These are phyloP conservation scores for Megalops atlanticus DNA, from an alignment of 2,113 vertebrate species.

Conservation along the genomic window DNA sequence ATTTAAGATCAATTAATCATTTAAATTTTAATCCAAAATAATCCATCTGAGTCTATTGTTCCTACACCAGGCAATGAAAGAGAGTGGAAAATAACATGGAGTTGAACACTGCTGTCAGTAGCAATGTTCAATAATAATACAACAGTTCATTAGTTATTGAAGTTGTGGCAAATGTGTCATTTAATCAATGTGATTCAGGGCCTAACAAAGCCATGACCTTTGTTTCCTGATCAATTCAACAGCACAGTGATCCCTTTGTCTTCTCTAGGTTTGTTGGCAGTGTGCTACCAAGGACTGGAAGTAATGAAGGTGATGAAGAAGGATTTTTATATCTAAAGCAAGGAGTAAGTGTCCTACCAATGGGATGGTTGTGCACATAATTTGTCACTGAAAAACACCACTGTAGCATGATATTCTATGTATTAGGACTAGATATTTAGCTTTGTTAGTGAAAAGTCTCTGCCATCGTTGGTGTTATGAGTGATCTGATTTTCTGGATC, in stretches of 20 bases:
- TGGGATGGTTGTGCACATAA: too few species aligned
- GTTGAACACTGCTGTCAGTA: not conserved
- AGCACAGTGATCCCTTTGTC: not conserved
- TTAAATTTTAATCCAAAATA: conserved; percentile 3
- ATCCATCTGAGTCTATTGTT: conserved; percentile 1
- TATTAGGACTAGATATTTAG: too few species aligned
- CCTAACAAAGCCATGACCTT: not conserved
- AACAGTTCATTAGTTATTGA: not conserved
- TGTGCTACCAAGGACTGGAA: not conserved
- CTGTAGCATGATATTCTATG: too few species aligned
- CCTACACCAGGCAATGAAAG: not conserved
- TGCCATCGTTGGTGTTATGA: too few species aligned
- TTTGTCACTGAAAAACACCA: too few species aligned
- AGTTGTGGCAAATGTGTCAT: not conserved
- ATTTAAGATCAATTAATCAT: conserved; percentile 30
- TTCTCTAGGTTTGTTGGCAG: not conserved
- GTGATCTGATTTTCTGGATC: too few species aligned
- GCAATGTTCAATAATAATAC: not conserved
- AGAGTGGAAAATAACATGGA: not conserved
- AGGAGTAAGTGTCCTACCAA: too few species aligned
- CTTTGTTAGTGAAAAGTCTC: too few species aligned
- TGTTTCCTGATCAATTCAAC: not conserved
- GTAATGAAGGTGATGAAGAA: not conserved
- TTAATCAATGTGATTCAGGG: not conserved
- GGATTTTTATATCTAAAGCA: not conserved